A percentile compares a stretch with the other conserved stretches of the same genome.
These are phyloP conservation scores for Laspeyria flexula DNA, from an alignment of 2,888 invertebrate genomes.

Conservation along the genomic window DNA sequence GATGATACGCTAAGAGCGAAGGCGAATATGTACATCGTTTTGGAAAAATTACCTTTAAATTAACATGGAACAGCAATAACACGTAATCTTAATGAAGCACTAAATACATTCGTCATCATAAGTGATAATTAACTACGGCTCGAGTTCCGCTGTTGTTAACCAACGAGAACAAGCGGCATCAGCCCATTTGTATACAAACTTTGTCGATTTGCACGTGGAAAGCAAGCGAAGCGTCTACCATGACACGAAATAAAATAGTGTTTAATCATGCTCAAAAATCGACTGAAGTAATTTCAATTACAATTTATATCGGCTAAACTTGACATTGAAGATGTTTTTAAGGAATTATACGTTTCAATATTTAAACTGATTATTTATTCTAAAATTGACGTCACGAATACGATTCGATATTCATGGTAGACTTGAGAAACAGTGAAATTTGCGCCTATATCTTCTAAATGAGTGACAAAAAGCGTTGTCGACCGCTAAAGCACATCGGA, in stretches of 20 bases:
- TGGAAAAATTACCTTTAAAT: slow-evolving; percentile 49
- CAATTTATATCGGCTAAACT: too few species aligned
- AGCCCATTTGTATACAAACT: slow-evolving; percentile 50
- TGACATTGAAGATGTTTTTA: too few species aligned
- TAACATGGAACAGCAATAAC: slow-evolving; percentile 65
- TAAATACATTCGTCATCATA: slow-evolving; percentile 68
- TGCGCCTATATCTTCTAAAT: slow-evolving; percentile 37
- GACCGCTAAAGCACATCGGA: slow-evolving; percentile 60
- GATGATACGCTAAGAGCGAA: slow-evolving; percentile 50
- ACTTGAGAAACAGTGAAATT: slow-evolving; percentile 34
- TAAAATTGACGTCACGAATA: background rate
- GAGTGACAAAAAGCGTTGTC: slow-evolving; percentile 58
- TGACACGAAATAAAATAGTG: slow-evolving; percentile 33
- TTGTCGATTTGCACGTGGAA: slow-evolving; percentile 40
- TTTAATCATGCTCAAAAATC: background rate
- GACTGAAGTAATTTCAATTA: background rate
- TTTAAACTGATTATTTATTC: background rate
- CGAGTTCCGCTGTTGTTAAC: slow-evolving; percentile 63
- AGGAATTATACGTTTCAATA: background rate
- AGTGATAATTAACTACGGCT: slow-evolving; percentile 67
- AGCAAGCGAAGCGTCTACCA: slow-evolving; percentile 50
- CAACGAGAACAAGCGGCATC: slow-evolving; percentile 58
- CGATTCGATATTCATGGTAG: slow-evolving; percentile 21
- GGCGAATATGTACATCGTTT: slow-evolving; percentile 52
- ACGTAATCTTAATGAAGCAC: slow-evolving; percentile 70